Conservation (phyloP, 2,888 invertebrate species). For the Metacarcinus magister region DNA sequence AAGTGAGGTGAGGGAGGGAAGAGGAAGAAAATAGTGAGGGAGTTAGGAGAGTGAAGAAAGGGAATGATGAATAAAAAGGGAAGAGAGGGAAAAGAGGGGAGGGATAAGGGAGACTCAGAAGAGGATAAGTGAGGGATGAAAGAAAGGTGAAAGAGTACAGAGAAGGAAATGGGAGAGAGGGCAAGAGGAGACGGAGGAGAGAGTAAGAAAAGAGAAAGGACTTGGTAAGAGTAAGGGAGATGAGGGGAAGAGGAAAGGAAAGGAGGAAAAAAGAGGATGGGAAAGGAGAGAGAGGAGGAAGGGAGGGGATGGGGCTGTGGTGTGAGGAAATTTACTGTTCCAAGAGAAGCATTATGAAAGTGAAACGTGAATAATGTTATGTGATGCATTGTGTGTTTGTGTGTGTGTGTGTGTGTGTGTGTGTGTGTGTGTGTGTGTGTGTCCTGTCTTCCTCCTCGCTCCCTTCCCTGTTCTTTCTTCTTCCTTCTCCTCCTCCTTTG, state of each 20-base stretch:
- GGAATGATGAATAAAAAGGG: too few relatives aligned
- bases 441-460: not conserved
- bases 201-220: too few relatives aligned
- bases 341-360: not conserved
- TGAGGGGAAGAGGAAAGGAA: too few relatives aligned
- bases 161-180: too few relatives aligned
- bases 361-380: not conserved
- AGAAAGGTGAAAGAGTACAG: too few relatives aligned
- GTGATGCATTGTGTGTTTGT: not conserved
- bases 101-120: not conserved
- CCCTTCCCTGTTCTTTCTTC: not conserved
- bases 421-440: not conserved
- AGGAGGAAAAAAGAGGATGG: too few relatives aligned
- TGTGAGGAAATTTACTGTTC: constrained; percentile 26
- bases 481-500: not conserved
- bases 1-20: not conserved
- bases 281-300: not conserved
- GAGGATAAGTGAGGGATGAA: too few relatives aligned
- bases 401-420: not conserved
- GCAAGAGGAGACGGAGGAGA: too few relatives aligned
- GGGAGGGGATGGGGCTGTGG: not conserved
- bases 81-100: not conserved
- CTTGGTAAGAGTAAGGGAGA: too few relatives aligned
- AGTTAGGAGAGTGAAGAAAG: not conserved
- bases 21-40: not conserved